Base-by-base conservation (phyloP, 2,113 vertebrate species). In the Paralichthys olivaceus region DNA sequence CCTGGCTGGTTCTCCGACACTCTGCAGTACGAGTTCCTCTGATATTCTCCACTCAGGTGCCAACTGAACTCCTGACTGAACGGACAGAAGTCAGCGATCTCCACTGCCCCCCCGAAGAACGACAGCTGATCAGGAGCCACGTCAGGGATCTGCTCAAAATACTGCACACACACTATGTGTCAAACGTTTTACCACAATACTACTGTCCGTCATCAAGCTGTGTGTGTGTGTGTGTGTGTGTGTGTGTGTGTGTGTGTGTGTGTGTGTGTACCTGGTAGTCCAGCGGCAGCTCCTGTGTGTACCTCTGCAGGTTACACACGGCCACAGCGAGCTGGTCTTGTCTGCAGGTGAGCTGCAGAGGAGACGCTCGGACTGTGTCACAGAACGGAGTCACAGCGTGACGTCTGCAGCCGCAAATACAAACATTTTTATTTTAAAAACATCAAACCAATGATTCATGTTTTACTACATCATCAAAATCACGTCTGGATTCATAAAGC, bases 61-160 rank as follows among this genome's bases (percentile, higher is more conserved):
- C 97, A 99, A 65, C 96, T 98, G 93, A 99, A 99, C 88, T 99
- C 98, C 90, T 99, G 98, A 83, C 96, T 97, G 85, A 99, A 99
- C 14, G 98, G 97, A 89, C 98, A 99, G 75, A 94, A 99, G 87
- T 99, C 98, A 3, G 98, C 98, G 40, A 99, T 98, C 94, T 99
- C 97, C 88, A 99, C 97, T 0, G 97, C 96, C 0, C 98, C 98
- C 1, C 98, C 98, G n/a, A 96, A 98, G 25, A 93, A 93, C 40
- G 96, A 70, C 77, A 98, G 80, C 65, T 98, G 96, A 59, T 93
- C 93, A 26, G 88, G 51, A 29, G 93, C 78, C 23, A 98, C 92
- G 1, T 95, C 97, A 1, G 91, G 92, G 57, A 99, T 95, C 81
- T 81, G 83, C 76, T 99, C 98, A 80, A 99, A 99, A 79, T 99